These are phyloP conservation scores for Microdon myrmicae DNA, from an alignment of 2,888 invertebrate genomes.

Conservation along the genomic window DNA sequence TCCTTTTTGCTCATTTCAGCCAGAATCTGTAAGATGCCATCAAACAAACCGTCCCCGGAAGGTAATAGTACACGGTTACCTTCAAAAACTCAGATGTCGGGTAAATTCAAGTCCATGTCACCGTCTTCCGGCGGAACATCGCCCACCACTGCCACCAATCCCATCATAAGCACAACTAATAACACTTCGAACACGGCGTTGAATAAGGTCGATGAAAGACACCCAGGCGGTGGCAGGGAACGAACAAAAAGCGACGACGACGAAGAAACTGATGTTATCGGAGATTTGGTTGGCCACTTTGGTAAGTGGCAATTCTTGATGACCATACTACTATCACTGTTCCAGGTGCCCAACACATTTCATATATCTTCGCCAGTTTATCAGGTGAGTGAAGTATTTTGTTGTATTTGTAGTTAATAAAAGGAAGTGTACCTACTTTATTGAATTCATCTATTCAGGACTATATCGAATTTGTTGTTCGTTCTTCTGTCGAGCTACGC, in stretches of 20 bases:
- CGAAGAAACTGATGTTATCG: slow-evolving; percentile 74
- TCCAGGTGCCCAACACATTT: slow-evolving; percentile 84
- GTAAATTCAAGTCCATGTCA: slow-evolving; percentile 44
- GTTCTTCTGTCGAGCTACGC: too few species aligned
- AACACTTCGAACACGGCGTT: slow-evolving; percentile 20
- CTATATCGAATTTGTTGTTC: too few species aligned
- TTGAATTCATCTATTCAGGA: too few species aligned
- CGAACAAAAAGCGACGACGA: slow-evolving; percentile 56
- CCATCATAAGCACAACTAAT: slow-evolving; percentile 38
- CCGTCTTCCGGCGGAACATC: slow-evolving; percentile 31
- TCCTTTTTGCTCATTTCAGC: slow-evolving; percentile 53
- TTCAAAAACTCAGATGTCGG: slow-evolving; percentile 44
- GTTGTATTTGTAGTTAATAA: slow-evolving; percentile 2
- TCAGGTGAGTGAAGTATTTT: slow-evolving; percentile 68
- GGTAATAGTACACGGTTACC: slow-evolving; percentile 49
- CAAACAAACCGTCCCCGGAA: slow-evolving; percentile 63
- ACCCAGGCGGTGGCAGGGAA: slow-evolving; percentile 18
- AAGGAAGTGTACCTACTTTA: too few species aligned
- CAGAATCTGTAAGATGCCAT: slow-evolving; percentile 63
- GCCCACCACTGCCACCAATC: slow-evolving; percentile 29
- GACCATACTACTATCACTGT: slow-evolving; percentile 78
- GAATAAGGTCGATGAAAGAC: slow-evolving; percentile 15
- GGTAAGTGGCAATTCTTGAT: slow-evolving; percentile 81
- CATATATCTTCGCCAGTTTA: slow-evolving; percentile 83
- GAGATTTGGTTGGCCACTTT: slow-evolving; percentile 77